Conservation (phyloP, 2,888 invertebrate genomes). For the Dendrolimus houi region DNA sequence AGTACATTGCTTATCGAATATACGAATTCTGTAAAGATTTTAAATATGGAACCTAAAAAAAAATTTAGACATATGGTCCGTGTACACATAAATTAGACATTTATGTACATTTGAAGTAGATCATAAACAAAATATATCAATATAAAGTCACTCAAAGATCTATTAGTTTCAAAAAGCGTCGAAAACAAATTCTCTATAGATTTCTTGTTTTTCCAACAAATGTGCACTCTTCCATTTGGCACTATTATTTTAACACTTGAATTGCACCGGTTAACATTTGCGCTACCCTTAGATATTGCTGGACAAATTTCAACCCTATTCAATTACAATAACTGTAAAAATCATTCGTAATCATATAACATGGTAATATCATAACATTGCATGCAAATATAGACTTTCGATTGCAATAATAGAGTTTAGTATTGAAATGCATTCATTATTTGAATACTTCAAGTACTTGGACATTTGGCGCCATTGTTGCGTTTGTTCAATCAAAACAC, state of each 20-base stretch:
- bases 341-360: not conserved
- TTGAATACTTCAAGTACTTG: not conserved
- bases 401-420: not conserved
- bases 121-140: too few relatives aligned
- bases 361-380: too few relatives aligned
- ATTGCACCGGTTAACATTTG: slow-evolving; percentile 50
- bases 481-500: slow-evolving; percentile 60
- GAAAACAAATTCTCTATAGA: slow-evolving; percentile 9
- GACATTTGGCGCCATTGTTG: slow-evolving; percentile 56
- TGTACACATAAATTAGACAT: too few relatives aligned
- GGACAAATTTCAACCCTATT: slow-evolving; percentile 17
- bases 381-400: too few relatives aligned
- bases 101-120: too few relatives aligned
- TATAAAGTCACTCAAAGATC: too few relatives aligned
- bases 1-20: too few relatives aligned
- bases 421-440: not conserved
- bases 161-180: too few relatives aligned
- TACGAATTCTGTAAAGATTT: too few relatives aligned
- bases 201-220: slow-evolving; percentile 56
- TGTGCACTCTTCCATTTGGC: slow-evolving; percentile 46
- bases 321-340: slow-evolving; percentile 3
- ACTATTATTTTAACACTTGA: slow-evolving; percentile 57
- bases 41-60: too few relatives aligned
- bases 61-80: too few relatives aligned
- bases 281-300: slow-evolving; percentile 8